Percentiles rank a stretch among this genome's conserved stretches.
Conservation (phyloP, 2,888 invertebrate genomes). For the Xanthostigma xanthostigma region DNA sequence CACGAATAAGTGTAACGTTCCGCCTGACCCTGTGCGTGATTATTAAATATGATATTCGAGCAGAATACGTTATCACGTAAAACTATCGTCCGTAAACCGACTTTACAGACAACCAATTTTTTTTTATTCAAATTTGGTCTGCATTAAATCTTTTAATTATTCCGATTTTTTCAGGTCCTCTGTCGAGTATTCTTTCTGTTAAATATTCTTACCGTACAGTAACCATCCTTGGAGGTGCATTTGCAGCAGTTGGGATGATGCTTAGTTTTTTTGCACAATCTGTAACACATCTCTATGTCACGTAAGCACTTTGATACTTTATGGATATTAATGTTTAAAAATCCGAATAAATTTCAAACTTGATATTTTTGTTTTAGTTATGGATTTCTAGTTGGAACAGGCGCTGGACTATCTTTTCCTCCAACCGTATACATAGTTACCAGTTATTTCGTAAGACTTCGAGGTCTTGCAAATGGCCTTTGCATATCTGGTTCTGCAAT, state of each 20-base stretch:
- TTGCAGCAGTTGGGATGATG: constrained; percentile 73
- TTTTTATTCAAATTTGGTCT: too few relatives aligned
- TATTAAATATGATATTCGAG: too few relatives aligned
- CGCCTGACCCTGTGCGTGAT: too few relatives aligned
- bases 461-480: constrained; percentile 74
- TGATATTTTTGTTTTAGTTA: constrained; percentile 39
- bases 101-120: too few relatives aligned
- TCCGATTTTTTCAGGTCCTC: constrained; percentile 46
- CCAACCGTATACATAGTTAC: constrained; percentile 83
- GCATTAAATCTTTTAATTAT: too few relatives aligned
- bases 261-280: constrained; percentile 67
- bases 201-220: constrained; percentile 74
- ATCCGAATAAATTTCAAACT: not conserved
- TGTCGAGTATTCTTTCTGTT: constrained; percentile 71
- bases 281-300: constrained; percentile 63
- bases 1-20: too few relatives aligned
- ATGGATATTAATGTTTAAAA: not conserved
- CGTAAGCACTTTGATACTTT: constrained; percentile 32
- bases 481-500: constrained; percentile 81
- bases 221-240: constrained; percentile 66
- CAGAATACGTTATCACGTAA: too few relatives aligned
- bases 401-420: constrained; percentile 74
- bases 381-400: constrained; percentile 67
- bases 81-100: too few relatives aligned
- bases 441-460: constrained; percentile 62